These are phyloP conservation scores for Polypterus bichir DNA, from an alignment of 2,113 vertebrate genomes.

Conservation along the genomic window DNA sequence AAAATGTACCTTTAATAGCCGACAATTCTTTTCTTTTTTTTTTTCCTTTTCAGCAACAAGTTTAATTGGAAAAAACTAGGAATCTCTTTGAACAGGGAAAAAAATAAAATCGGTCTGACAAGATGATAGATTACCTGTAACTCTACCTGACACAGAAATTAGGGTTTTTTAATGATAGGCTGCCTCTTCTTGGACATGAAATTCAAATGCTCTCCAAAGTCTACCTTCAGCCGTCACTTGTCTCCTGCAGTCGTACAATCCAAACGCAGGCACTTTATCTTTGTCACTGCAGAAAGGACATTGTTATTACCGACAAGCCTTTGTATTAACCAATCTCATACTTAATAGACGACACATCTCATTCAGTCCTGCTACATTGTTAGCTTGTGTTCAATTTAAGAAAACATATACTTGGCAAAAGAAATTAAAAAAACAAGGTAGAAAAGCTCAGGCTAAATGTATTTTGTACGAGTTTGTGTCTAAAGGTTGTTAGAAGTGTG, in stretches of 20 bases:
- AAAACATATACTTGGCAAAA: slow-evolving; percentile 10
- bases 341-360: slow-evolving; percentile 85
- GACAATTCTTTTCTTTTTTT: slow-evolving; percentile 36
- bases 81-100: slow-evolving; percentile 64
- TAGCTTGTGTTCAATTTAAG: slow-evolving; percentile 28
- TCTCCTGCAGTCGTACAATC: slow-evolving; percentile 69
- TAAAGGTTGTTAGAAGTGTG: not conserved
- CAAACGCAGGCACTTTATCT: slow-evolving; percentile 85
- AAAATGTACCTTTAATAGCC: slow-evolving; percentile 52
- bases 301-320: slow-evolving; percentile 93
- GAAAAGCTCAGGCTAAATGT: slow-evolving; percentile 9
- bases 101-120: slow-evolving; percentile 66
- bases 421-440: slow-evolving; percentile 4
- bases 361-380: slow-evolving; percentile 67
- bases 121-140: slow-evolving; percentile 91
- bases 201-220: slow-evolving; percentile 86
- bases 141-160: slow-evolving; percentile 90
- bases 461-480: slow-evolving; percentile 7
- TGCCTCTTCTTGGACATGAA: slow-evolving; percentile 80
- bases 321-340: slow-evolving; percentile 90
- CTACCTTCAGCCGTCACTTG: slow-evolving; percentile 75
- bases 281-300: slow-evolving; percentile 85
- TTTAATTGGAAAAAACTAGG: slow-evolving; percentile 77
- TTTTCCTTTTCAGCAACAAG: slow-evolving; percentile 55
- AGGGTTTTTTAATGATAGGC: slow-evolving; percentile 87